These are phyloP conservation scores for Actenoides hombroni DNA, from an alignment of 2,113 vertebrate genomes.

Conservation along the genomic window DNA sequence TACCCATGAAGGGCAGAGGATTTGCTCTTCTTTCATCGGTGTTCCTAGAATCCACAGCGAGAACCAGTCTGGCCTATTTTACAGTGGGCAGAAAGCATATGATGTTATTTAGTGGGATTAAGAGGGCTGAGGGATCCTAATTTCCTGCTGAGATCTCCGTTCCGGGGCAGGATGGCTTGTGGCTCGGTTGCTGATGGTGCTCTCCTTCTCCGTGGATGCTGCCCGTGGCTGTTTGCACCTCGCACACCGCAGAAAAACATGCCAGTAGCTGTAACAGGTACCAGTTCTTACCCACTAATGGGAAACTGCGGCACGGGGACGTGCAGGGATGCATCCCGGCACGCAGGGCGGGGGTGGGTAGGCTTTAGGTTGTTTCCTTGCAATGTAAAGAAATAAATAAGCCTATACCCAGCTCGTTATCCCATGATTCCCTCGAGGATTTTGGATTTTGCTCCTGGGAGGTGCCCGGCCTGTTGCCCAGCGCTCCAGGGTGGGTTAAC, in stretches of 20 bases:
- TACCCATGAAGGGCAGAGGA: slow-evolving; percentile 14
- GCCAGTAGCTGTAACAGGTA: neutral
- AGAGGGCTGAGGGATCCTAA: neutral
- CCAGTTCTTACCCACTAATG: accelerated
- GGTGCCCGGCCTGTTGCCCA: accelerated
- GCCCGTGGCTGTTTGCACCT: neutral
- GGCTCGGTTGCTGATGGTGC: accelerated
- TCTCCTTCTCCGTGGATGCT: neutral
- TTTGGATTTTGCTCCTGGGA: neutral
- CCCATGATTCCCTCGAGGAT: neutral
- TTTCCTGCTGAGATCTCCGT: neutral
- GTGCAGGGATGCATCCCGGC: neutral
- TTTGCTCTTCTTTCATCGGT: neutral
- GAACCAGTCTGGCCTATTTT: neutral
- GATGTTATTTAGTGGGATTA: neutral
- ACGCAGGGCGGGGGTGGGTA: neutral
- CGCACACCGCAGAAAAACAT: accelerated
- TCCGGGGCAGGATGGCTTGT: accelerated
- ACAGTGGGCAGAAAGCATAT: neutral
- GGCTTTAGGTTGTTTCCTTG: neutral
- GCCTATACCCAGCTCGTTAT: accelerated
- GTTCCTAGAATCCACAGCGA: neutral
- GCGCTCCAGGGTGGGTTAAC: neutral
- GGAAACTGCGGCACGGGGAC: accelerated
- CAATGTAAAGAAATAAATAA: neutral